Conservation (phyloP, 2,797 vertebrate genomes). For the Notolepis coatsorum region DNA sequence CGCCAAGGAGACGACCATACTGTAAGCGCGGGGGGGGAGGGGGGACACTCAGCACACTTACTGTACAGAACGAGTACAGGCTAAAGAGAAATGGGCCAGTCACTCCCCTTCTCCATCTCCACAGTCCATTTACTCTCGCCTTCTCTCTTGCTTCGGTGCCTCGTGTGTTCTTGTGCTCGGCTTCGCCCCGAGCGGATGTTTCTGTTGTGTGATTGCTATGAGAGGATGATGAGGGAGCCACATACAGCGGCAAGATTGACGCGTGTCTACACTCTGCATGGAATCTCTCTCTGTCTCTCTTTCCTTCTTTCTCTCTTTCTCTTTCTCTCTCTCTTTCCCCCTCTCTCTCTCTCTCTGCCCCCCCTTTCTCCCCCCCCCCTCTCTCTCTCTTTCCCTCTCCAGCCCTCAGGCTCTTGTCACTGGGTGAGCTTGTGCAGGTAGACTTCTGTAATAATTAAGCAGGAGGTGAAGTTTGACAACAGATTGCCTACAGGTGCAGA, state of each 20-base stretch:
- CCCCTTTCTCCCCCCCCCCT: conserved; percentile 11
- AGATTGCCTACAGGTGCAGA: conserved; percentile 59
- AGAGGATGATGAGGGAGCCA: conserved; percentile 27
- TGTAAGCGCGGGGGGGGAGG: conserved; percentile 18
- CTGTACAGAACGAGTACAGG: conserved; percentile 33
- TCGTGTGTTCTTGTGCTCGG: conserved; percentile 16
- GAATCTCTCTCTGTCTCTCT: conserved; percentile 1
- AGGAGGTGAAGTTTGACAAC: conserved; percentile 32
- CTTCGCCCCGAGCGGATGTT: conserved; percentile 53
- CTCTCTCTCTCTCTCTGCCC: conserved; percentile 34
- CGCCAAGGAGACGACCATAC: conserved; percentile 54
- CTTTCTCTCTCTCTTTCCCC: background rate
- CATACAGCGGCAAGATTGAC: conserved; percentile 54
- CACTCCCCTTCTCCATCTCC: conserved; percentile 46
- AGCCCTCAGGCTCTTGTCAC: conserved; percentile 64
- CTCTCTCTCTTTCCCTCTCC: background rate
- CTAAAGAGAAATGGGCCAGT: conserved; percentile 31
- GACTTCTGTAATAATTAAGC: conserved; percentile 63
- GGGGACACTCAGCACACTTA: conserved; percentile 43
- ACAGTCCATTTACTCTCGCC: conserved; percentile 26
- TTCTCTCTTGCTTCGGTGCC: background rate
- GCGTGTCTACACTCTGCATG: conserved; percentile 10
- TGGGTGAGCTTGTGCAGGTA: conserved; percentile 62
- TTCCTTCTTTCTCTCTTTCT: background rate
- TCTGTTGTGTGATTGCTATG: conserved; percentile 43